These are phyloP conservation scores for Drosophila pachea DNA, from an alignment of 1,140 invertebrate genomes.

Conservation along the genomic window DNA sequence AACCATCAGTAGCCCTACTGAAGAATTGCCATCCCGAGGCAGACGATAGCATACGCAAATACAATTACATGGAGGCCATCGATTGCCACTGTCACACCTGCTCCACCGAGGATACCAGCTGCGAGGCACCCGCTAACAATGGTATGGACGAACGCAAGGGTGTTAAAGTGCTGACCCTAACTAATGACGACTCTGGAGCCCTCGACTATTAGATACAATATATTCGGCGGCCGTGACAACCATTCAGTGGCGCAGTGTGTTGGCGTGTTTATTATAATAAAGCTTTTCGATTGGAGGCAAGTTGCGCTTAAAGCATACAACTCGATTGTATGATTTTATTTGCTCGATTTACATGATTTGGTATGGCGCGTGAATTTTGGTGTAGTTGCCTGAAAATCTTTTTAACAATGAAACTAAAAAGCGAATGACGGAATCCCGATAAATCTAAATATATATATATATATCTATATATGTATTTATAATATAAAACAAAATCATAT, in stretches of 20 bases:
- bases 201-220: slow-evolving; percentile 62
- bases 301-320: slow-evolving; percentile 49
- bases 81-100: slow-evolving; percentile 81
- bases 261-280: slow-evolving; percentile 33
- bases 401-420: slow-evolving; percentile 35
- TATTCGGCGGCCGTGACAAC: neutral
- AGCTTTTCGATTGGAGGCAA: slow-evolving; percentile 38
- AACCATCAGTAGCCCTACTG: slow-evolving; percentile 80
- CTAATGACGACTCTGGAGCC: slow-evolving; percentile 56
- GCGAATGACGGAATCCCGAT: slow-evolving; percentile 36
- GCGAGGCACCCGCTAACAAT: slow-evolving; percentile 73
- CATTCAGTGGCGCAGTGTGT: slow-evolving; percentile 19
- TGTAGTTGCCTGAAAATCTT: slow-evolving; percentile 17
- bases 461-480: slow-evolving; percentile 45
- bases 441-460: slow-evolving; percentile 50
- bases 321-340: no score
- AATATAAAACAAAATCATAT: slow-evolving; percentile 62
- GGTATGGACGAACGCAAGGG: slow-evolving; percentile 49
- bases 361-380: slow-evolving; percentile 34
- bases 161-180: slow-evolving; percentile 56
- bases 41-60: slow-evolving; percentile 79
- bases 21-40: slow-evolving; percentile 84
- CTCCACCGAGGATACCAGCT: slow-evolving; percentile 75
- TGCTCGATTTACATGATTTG: slow-evolving; percentile 13
- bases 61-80: slow-evolving; percentile 83